A percentile compares a stretch with the other conserved stretches of the same genome.
These are phyloP conservation scores for Anorthoa munda DNA, from an alignment of 2,888 invertebrate genomes.

Conservation along the genomic window DNA sequence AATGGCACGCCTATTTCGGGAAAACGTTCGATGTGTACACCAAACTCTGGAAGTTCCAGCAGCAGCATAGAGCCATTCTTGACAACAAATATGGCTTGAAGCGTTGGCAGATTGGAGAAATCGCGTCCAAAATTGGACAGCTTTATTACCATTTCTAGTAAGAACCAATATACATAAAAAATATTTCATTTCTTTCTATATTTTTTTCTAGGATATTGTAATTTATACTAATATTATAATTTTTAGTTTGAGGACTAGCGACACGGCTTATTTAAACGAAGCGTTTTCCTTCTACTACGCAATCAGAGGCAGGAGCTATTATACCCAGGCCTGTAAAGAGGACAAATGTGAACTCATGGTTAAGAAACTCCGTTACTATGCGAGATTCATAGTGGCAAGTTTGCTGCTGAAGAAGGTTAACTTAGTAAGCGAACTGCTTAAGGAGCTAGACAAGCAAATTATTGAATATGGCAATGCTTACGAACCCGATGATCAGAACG, in stretches of 20 bases:
- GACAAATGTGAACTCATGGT: constrained; percentile 99
- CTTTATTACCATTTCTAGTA: constrained; percentile 99
- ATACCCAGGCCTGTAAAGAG: constrained; percentile 97
- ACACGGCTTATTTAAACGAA: constrained; percentile 98
- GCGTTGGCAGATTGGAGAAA: constrained; percentile 99
- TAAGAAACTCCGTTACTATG: constrained; percentile 98
- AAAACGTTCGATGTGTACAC: constrained; percentile 99
- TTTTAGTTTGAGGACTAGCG: constrained; percentile 97
- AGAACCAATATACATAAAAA: neutral
- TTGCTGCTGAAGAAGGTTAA: constrained; percentile 98
- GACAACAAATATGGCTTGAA: constrained; percentile 98
- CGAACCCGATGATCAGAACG: constrained; percentile 98
- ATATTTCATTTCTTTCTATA: neutral
- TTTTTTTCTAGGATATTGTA: neutral
- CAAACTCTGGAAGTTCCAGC: constrained; percentile 99
- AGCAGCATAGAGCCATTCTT: constrained; percentile 97
- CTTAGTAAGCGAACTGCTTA: constrained; percentile 97
- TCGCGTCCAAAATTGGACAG: constrained; percentile 99
- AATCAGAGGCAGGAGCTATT: constrained; percentile 97
- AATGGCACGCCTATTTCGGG: constrained; percentile 99
- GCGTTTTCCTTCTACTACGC: constrained; percentile 99
- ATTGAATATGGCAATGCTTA: constrained; percentile 98
- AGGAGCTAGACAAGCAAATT: constrained; percentile 98
- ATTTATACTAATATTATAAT: neutral
- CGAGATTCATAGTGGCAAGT: constrained; percentile 98